Conservation (phyloP, 2,797 vertebrate species). For the Rhincodon typus region DNA sequence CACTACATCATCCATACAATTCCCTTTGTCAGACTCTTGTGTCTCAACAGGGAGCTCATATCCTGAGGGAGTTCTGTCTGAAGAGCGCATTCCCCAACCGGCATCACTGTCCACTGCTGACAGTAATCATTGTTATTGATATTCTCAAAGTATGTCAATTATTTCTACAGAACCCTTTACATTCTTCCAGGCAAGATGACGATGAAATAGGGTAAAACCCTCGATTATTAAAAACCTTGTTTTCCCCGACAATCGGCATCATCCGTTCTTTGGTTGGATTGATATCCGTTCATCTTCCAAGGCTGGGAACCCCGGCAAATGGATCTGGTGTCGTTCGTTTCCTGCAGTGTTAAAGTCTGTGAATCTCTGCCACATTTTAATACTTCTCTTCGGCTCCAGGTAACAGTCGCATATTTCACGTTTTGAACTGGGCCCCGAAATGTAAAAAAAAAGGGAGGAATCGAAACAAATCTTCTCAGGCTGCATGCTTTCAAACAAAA, state of each 20-base stretch:
- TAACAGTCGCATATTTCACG: background rate
- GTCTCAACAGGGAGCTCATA: background rate
- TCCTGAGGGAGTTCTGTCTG: background rate
- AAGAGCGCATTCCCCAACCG: background rate
- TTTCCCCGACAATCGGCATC: background rate
- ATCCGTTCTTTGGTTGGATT: background rate
- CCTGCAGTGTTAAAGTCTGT: background rate
- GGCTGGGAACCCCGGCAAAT: background rate
- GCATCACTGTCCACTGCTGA: background rate
- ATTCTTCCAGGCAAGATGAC: too few species aligned
- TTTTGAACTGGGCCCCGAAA: background rate
- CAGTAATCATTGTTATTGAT: background rate
- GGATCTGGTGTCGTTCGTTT: too few species aligned
- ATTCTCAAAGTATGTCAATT: background rate
- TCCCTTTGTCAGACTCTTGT: background rate
- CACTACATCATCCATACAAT: background rate
- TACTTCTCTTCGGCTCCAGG: background rate
- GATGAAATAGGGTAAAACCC: background rate
- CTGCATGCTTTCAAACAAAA: background rate
- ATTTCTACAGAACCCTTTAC: background rate
- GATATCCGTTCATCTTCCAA: background rate
- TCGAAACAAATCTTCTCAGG: background rate
- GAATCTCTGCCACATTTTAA: background rate
- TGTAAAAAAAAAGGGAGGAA: background rate
- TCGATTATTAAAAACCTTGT: background rate